phyloP scores from a whole-genome alignment of 2,113 vertebrate genomes.

The Scophthalmus maximus region DNA sequence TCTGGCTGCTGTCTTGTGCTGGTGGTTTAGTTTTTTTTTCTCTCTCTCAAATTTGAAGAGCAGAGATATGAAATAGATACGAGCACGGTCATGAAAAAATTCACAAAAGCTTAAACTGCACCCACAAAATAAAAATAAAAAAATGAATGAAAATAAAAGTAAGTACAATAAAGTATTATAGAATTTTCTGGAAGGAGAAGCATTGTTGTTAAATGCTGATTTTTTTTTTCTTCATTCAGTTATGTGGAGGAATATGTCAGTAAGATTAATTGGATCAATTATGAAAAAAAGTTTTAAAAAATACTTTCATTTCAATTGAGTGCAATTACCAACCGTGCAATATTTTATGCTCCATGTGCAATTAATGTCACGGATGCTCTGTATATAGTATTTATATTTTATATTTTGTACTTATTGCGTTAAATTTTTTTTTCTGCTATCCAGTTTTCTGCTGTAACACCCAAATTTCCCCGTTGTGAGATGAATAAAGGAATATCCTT shows the following conservation, averaged over 20 bases:
- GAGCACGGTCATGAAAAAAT: background rate
- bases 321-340: no score
- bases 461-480: no score
- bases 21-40: conserved; percentile 30
- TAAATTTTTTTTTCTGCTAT: no score
- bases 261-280: no score
- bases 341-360: no score
- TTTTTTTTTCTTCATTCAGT: background rate
- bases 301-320: no score
- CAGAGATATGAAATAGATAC: conserved; percentile 28
- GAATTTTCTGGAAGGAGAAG: background rate
- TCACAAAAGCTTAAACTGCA: background rate
- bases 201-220: background rate
- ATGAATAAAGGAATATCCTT: no score
- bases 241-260: conserved; percentile 2
- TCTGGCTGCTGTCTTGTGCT: conserved; percentile 45
- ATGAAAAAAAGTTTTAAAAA: no score
- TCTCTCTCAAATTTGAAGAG: conserved; percentile 29
- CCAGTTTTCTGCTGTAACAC: no score
- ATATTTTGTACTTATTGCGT: no score
- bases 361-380: no score
- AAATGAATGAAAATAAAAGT: background rate
- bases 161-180: background rate
- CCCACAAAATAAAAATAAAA: background rate
- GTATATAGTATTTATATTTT: no score